These are phyloP conservation scores for Philaethria dido DNA, from an alignment of 2,888 invertebrate species.

Conservation along the genomic window DNA sequence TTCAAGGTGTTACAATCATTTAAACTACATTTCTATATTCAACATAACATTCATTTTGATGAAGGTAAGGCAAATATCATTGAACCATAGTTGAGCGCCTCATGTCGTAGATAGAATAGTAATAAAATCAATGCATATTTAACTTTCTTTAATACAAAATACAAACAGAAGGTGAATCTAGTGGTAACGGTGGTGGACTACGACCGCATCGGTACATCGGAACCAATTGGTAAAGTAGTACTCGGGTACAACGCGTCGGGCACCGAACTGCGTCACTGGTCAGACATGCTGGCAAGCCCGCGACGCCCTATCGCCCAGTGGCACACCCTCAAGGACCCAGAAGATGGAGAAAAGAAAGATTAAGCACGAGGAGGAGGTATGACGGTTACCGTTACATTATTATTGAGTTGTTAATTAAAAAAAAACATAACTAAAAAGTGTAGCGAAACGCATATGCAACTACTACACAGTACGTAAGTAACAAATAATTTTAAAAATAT, in stretches of 20 bases:
- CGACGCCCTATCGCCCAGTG: conserved; percentile 99
- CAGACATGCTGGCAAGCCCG: conserved; percentile 99
- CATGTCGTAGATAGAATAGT: conserved; percentile 19
- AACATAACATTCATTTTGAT: conserved; percentile 5
- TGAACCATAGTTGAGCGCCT: conserved; percentile 12
- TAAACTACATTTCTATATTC: conserved; percentile 5
- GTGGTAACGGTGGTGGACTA: conserved; percentile 99
- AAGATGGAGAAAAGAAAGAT: conserved; percentile 95
- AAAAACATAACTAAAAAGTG: neutral
- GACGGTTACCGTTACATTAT: neutral
- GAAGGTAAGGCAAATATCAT: conserved; percentile 13
- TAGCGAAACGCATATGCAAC: neutral
- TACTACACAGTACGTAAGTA: neutral
- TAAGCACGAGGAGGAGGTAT: conserved; percentile 70
- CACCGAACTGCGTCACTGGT: conserved; percentile 99
- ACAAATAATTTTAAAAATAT: neutral
- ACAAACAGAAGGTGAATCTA: conserved; percentile 97
- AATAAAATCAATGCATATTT: conserved; percentile 17
- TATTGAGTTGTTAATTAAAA: neutral
- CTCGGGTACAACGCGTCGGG: conserved; percentile 99
- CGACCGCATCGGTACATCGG: conserved; percentile 99
- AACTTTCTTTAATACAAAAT: conserved; percentile 48
- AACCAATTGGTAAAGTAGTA: conserved; percentile 98
- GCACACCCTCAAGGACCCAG: conserved; percentile 99
- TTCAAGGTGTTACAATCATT: conserved; percentile 15